Evolutionary conservation across 2,797 vertebrate genomes (phyloP).

Genomic region (Falco peregrinus): DNA sequence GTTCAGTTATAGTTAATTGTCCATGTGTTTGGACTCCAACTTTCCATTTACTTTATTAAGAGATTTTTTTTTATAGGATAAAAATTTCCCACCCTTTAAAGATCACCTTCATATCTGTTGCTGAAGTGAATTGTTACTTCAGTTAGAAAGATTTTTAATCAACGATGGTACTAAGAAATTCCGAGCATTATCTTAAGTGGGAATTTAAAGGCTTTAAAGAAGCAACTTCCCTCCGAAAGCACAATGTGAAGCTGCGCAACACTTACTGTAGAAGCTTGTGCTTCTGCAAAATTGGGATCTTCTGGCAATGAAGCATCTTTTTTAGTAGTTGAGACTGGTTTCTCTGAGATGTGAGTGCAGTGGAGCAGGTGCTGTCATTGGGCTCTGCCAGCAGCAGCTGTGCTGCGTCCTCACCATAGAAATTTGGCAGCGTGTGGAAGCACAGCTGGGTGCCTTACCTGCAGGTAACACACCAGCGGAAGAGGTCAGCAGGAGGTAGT

Average conservation of each 20-base stretch:
- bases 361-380: neutral
- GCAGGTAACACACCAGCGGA: neutral
- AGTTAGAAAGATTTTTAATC: neutral
- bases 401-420: fast-evolving
- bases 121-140: neutral
- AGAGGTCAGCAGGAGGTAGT: neutral
- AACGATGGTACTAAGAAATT: neutral
- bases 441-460: neutral
- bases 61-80: neutral
- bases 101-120: neutral
- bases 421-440: neutral
- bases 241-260: neutral
- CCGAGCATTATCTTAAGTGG: neutral
- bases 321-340: neutral
- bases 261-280: neutral
- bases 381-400: neutral
- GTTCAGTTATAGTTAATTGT: constrained; percentile 27
- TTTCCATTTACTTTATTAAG: neutral
- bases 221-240: neutral
- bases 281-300: neutral
- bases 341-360: neutral
- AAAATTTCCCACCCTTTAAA: neutral
- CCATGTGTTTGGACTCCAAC: neutral
- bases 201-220: neutral
- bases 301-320: neutral